phyloP scores from a whole-genome alignment of 2,113 vertebrate species.

The Bujurquina vittata region DNA sequence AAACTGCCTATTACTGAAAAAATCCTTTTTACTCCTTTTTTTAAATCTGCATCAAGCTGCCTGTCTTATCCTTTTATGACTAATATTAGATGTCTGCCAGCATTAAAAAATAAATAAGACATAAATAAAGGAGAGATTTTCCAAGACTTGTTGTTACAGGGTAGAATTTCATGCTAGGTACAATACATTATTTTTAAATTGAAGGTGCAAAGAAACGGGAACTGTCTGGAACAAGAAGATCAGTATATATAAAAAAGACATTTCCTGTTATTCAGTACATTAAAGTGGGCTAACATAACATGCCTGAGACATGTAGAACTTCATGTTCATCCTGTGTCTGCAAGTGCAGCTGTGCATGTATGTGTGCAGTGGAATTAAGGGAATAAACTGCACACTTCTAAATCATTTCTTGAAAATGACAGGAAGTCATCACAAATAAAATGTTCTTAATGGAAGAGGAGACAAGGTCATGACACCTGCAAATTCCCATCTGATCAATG shows the following conservation, averaged over 20 bases:
- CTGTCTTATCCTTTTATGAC: slow-evolving; percentile 39
- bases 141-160: slow-evolving; percentile 4
- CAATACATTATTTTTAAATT: slow-evolving; percentile 39
- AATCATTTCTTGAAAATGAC: slow-evolving; percentile 39
- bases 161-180: slow-evolving; percentile 14
- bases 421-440: slow-evolving; percentile 30
- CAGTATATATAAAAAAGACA: background rate
- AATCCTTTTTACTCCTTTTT: slow-evolving; percentile 40
- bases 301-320: background rate
- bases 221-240: background rate
- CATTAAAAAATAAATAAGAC: slow-evolving; percentile 28
- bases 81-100: slow-evolving; percentile 47
- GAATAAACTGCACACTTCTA: slow-evolving; percentile 39
- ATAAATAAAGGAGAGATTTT: slow-evolving; percentile 7
- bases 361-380: slow-evolving; percentile 6
- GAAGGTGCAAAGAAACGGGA: background rate
- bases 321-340: background rate
- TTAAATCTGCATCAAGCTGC: slow-evolving; percentile 17
- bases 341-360: background rate
- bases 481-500: slow-evolving; percentile 22
- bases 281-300: background rate
- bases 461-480: slow-evolving; percentile 23
- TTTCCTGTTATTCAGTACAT: background rate
- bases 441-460: slow-evolving; percentile 17
- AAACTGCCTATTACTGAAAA: slow-evolving; percentile 43